Conservation (phyloP, 2,113 vertebrate species). For the Falcunculus frontatus region DNA sequence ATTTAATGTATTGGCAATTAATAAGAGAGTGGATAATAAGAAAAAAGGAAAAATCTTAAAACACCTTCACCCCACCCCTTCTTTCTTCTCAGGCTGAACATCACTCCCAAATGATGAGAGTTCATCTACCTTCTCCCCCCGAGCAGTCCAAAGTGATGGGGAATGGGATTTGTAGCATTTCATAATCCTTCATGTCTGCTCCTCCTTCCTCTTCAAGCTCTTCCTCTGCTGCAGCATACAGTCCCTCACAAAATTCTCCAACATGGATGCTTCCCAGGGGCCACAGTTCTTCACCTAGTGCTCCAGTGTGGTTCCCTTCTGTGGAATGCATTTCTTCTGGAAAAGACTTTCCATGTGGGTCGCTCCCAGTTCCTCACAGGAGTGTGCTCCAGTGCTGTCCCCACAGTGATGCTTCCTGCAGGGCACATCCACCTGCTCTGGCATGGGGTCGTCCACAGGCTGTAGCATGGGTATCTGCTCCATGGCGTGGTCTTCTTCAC, state of each 20-base stretch:
- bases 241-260: neutral
- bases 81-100: neutral
- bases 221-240: neutral
- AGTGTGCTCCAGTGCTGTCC: neutral
- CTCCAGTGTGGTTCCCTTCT: rapidly evolving
- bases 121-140: neutral
- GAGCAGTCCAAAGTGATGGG: rapidly evolving
- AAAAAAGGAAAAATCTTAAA: neutral
- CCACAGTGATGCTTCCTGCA: neutral
- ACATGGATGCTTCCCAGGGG: neutral
- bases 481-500: neutral
- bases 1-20: neutral
- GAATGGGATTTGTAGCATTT: neutral
- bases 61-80: rapidly evolving
- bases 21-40: neutral
- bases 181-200: neutral
- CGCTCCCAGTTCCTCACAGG: neutral
- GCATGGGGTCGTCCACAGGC: neutral
- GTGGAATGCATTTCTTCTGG: neutral
- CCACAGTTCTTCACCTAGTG: neutral
- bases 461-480: neutral
- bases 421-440: neutral
- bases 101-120: neutral
- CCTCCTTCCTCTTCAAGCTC: neutral
- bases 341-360: neutral